Conservation (phyloP, 2,888 invertebrate genomes). For the Leistus spinibarbis region DNA sequence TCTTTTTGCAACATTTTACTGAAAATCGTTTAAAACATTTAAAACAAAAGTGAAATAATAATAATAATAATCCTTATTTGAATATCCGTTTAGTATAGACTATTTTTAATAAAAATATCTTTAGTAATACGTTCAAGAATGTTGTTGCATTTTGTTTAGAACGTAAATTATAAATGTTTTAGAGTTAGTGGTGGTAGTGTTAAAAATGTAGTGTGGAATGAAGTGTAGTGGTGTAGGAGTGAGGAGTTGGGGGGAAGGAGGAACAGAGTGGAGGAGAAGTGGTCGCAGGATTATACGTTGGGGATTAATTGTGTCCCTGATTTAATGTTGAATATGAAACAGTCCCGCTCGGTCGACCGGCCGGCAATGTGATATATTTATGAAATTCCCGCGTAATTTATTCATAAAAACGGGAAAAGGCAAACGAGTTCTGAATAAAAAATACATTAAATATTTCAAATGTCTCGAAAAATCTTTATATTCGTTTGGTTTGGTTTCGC, state of each 20-base stretch:
- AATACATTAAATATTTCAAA: constrained; percentile 40
- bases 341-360: constrained; percentile 15
- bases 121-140: no score
- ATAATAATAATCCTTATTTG: no score
- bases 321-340: constrained; percentile 39
- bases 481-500: constrained; percentile 26
- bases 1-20: not conserved
- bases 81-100: no score
- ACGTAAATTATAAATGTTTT: not conserved
- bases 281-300: constrained; percentile 27
- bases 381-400: constrained; percentile 39
- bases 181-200: not conserved
- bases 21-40: no score
- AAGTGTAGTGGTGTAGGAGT: not conserved
- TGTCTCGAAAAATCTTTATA: constrained; percentile 37
- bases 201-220: not conserved
- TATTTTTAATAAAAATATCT: no score
- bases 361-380: constrained; percentile 37
- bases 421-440: constrained; percentile 40
- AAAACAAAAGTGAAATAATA: no score
- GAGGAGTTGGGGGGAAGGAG: not conserved
- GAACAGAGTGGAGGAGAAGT: constrained; percentile 1
- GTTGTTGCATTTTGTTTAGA: not conserved
- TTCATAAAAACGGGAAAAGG: constrained; percentile 39
- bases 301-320: constrained; percentile 39